A percentile compares a stretch with the other conserved stretches of the same genome.
Conservation (phyloP, 2,797 vertebrate species). For the Coreius guichenoti region DNA sequence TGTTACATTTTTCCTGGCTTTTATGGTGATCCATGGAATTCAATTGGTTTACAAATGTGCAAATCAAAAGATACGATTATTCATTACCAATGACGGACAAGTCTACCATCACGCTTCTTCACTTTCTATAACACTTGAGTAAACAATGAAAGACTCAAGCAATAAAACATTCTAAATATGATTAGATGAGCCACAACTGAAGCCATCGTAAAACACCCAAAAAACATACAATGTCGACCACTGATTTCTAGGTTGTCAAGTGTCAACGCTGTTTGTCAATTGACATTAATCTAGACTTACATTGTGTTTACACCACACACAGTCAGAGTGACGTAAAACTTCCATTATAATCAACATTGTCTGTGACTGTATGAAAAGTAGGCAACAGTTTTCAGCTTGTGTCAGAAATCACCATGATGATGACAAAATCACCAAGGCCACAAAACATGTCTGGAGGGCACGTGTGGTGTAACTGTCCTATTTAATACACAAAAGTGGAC, state of each 20-base stretch:
- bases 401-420: not conserved
- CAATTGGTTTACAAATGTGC: not conserved
- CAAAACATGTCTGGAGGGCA: not conserved
- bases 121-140: not conserved
- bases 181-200: not conserved
- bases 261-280: not conserved
- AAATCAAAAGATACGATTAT: not conserved
- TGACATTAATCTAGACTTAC: not conserved
- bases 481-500: not conserved
- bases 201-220: not conserved
- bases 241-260: not conserved
- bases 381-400: not conserved
- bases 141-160: not conserved
- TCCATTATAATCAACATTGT: not conserved
- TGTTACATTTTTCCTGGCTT: not conserved
- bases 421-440: not conserved
- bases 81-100: not conserved
- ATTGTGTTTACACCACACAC: conserved; percentile 11
- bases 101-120: not conserved
- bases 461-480: not conserved
- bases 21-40: not conserved
- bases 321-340: conserved; percentile 13
- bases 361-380: not conserved
- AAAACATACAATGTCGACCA: not conserved
- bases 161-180: not conserved